Percentiles rank a stretch among this genome's conserved stretches.
phyloP scores from a whole-genome alignment of 2,113 vertebrate species.

The Microcebus ravelobensis region DNA sequence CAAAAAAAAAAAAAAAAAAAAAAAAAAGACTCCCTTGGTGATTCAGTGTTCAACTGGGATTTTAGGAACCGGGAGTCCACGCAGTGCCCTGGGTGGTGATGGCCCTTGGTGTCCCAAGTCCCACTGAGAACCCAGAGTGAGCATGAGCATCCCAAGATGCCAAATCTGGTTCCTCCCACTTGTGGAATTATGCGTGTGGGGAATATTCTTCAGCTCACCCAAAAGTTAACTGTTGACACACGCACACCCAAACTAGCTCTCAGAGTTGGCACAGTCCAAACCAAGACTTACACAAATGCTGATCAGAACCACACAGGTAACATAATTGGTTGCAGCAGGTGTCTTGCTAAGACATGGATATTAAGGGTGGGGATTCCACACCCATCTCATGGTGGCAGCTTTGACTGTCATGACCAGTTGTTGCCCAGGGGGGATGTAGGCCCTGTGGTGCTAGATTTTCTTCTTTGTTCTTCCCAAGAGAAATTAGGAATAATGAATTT shows the following conservation, averaged over 20 bases:
- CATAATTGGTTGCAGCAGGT: neutral
- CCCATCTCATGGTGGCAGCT: neutral
- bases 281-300: neutral
- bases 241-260: neutral
- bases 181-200: too few species aligned
- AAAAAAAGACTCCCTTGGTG: neutral
- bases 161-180: neutral
- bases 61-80: neutral
- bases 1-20: too few species aligned
- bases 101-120: neutral
- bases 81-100: neutral
- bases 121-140: neutral
- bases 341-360: rapidly evolving
- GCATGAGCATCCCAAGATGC: neutral
- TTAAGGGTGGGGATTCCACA: rapidly evolving
- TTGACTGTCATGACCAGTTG: neutral
- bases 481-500: neutral
- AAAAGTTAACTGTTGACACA: neutral
- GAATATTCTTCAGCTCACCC: neutral
- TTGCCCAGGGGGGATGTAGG: neutral
- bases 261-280: neutral
- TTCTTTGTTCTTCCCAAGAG: neutral
- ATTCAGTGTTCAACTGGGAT: neutral
- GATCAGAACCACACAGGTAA: neutral
- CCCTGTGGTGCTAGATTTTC: neutral